Base-by-base conservation (phyloP, 2,797 vertebrate genomes). In the Stomatorhinus walkeri region DNA sequence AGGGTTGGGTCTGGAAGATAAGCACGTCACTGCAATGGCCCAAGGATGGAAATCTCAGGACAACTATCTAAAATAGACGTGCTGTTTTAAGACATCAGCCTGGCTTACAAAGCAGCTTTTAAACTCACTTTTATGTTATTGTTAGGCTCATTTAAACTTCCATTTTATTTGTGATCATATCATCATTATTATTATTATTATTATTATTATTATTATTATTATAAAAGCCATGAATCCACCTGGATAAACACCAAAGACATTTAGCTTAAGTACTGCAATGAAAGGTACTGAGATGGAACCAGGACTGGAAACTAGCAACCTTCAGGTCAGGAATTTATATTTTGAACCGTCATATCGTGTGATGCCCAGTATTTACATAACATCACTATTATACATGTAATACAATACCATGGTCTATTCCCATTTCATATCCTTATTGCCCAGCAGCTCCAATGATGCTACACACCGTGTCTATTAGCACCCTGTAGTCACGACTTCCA, bases 1-100 rank as follows among this genome's bases (percentile, higher is more conserved):
- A 97, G 0, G 98, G 98, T 28, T 98, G 97, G 1, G 95, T 98
- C 93, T 98, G 98, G 92, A 99, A 98, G 91, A 98, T 94, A 89
- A 99, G 54, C 91, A 99, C 94, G 90, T 99, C 97, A 88, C 95
- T 96, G 95, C 97, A 98, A 93, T 96, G 95, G 84, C 92, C 87
- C 36, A 94, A 90, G 0, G 92, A 91, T 0, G 94, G 95, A 85
- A 92, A 90, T 79, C 93, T 93, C 68, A 96, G 90, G 43, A 95
- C 81, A 6, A 92, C 88, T 88, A 96, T 90, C 96, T 96, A 90
- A 28, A 3, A 0, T 52, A 89, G 12, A 90, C 0, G 28, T 79
- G 10, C 7, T 54, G 43, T 24, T 9, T 76, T 16, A 87, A 12
- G 89, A 83, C 9, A 5, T 7, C 51, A 85, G 9, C n/a, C n/a